Percentiles rank a stretch among this genome's conserved stretches.
Conservation (phyloP, 2,888 invertebrate species). For the Muschampia plurimacula region DNA sequence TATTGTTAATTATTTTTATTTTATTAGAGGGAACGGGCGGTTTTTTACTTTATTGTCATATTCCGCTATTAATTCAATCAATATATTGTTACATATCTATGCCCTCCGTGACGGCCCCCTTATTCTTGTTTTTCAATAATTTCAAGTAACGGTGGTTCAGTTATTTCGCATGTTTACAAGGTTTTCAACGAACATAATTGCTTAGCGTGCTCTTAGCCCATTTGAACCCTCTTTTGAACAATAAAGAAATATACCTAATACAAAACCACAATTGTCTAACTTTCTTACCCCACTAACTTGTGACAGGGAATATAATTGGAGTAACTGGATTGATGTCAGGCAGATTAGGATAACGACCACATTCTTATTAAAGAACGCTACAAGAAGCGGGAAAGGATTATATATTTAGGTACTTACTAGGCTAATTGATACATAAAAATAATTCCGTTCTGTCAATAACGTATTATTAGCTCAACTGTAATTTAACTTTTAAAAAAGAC, state of each 20-base stretch:
- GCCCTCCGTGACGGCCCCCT: too few species aligned
- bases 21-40: too few species aligned
- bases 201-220: conserved; percentile 20
- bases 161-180: conserved; percentile 13
- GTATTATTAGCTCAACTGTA: background rate
- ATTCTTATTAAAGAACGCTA: background rate
- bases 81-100: too few species aligned
- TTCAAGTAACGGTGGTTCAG: background rate
- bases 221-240: conserved; percentile 14
- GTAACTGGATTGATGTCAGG: background rate
- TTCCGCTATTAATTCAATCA: too few species aligned
- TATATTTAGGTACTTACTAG: too few species aligned
- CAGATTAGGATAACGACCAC: conserved; percentile 10
- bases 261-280: conserved; percentile 15
- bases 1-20: too few species aligned
- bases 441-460: background rate
- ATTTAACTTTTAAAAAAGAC: background rate
- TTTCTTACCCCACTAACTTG: conserved; percentile 11
- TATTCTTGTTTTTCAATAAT: conserved; percentile 13
- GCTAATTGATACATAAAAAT: background rate
- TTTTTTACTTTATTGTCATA: too few species aligned
- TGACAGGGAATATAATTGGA: conserved; percentile 17
- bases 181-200: conserved; percentile 6
- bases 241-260: conserved; percentile 10
- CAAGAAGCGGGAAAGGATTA: background rate